Conservation (phyloP, 2,797 vertebrate species). For the Emydoidea blandingii region DNA sequence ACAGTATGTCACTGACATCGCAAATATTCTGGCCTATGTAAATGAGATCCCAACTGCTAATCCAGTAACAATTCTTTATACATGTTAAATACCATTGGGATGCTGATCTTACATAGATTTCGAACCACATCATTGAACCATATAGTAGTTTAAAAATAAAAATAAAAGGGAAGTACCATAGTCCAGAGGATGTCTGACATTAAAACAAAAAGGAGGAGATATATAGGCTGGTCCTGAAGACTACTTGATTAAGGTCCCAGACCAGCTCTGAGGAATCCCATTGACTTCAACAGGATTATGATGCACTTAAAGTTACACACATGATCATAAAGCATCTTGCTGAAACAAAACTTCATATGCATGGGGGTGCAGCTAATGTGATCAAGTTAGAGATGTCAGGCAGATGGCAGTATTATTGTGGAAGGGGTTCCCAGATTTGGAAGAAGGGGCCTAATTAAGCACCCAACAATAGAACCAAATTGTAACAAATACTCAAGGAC, state of each 20-base stretch:
- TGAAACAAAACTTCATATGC: background rate
- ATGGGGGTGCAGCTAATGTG: background rate
- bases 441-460: background rate
- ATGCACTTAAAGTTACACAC: background rate
- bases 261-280: background rate
- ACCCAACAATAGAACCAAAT: background rate
- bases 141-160: background rate
- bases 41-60: conserved; percentile 22
- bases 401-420: background rate
- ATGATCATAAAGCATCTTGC: background rate
- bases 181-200: background rate
- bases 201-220: background rate
- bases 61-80: conserved; percentile 29
- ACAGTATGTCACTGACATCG: background rate
- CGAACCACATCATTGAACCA: background rate
- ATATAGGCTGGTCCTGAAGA: background rate
- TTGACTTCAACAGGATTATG: background rate
- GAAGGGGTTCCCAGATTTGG: background rate
- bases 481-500: background rate
- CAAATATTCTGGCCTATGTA: conserved; percentile 27
- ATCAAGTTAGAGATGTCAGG: background rate
- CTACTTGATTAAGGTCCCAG: background rate
- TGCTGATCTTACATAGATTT: background rate
- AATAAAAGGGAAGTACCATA: background rate
- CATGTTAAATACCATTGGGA: conserved; percentile 1